These are phyloP conservation scores for Ennomos quercinarius DNA, from an alignment of 2,888 invertebrate genomes.

Conservation along the genomic window DNA sequence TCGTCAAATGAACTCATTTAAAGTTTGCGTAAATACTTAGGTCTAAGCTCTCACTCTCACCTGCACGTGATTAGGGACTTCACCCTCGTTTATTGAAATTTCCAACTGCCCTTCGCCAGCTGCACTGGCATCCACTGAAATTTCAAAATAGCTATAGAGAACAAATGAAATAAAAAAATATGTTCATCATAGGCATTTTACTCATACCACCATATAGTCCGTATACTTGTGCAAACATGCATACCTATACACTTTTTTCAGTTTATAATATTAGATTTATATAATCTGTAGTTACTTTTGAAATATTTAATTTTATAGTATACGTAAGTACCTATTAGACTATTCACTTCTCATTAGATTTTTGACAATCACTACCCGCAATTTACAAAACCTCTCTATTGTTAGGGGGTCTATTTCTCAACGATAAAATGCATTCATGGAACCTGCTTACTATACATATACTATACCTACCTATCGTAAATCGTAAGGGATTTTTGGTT, in stretches of 20 bases:
- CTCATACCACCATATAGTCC: no score
- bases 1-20: slow-evolving; percentile 11
- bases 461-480: not conserved
- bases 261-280: no score
- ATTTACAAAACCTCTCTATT: slow-evolving; percentile 15
- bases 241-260: no score
- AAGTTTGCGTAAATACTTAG: slow-evolving; percentile 7
- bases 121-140: slow-evolving; percentile 97
- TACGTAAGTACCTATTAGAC: no score
- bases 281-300: no score
- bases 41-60: slow-evolving; percentile 60
- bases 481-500: not conserved
- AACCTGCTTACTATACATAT: not conserved
- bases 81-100: slow-evolving; percentile 99
- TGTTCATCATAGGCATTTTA: no score
- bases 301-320: no score
- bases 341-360: no score
- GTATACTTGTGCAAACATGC: no score
- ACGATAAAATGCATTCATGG: slow-evolving; percentile 7
- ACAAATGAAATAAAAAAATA: no score
- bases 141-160: slow-evolving; percentile 25
- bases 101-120: slow-evolving; percentile 99
- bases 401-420: slow-evolving; percentile 2
- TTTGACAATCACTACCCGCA: slow-evolving; percentile 11
- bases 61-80: slow-evolving; percentile 99